Percentiles rank a stretch among this genome's conserved stretches.
Evolutionary conservation across 2,888 invertebrate genomes (phyloP).

Genomic region (Oconnorella tubifera): DNA sequence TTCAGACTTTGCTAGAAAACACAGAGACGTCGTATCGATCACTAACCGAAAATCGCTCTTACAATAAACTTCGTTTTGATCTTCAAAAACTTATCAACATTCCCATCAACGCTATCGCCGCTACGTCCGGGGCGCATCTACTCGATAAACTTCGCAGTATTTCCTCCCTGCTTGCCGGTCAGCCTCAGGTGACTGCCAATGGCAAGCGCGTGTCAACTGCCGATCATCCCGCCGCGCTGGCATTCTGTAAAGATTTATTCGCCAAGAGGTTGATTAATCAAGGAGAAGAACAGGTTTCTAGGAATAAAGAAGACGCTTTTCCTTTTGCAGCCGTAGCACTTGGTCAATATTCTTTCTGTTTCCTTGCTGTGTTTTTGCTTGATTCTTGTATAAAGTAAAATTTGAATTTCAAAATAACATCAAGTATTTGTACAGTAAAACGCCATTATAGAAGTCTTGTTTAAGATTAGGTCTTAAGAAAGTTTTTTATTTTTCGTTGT

Average conservation of each 20-base stretch:
- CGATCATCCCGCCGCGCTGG: background rate
- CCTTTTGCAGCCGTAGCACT: background rate
- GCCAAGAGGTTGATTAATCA: background rate
- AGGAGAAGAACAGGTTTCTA: background rate
- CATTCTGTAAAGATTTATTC: background rate
- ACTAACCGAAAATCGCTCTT: background rate
- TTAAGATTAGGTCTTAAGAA: no score
- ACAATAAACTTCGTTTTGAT: background rate
- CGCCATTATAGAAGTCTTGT: no score
- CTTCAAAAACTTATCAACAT: background rate
- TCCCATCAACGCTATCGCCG: background rate
- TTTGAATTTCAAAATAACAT: no score
- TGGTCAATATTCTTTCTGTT: no score
- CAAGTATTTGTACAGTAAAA: no score
- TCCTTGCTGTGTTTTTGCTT: no score
- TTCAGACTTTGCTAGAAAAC: no score
- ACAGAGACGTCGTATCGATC: no score
- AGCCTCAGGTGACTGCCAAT: no score
- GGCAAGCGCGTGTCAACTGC: no score
- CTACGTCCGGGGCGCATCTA: background rate
- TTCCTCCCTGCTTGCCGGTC: background rate
- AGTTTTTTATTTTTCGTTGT: no score
- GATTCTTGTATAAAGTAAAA: no score
- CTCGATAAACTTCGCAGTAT: background rate
- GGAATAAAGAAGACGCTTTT: background rate